These are phyloP conservation scores for Monodelphis domestica DNA, from an alignment of 2,797 vertebrate genomes.

Conservation along the genomic window DNA sequence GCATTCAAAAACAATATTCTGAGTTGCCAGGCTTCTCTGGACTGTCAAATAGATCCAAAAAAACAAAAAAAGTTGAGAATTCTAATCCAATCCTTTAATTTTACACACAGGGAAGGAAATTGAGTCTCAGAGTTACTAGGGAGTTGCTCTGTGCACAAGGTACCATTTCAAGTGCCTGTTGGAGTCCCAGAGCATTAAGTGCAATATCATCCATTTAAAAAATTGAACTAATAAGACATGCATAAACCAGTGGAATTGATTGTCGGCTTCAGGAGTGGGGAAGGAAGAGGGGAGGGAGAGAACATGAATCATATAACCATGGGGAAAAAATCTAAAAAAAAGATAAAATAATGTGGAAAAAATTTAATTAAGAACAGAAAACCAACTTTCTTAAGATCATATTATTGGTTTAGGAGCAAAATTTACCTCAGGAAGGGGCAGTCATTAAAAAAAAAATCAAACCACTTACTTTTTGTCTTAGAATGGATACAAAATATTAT, in stretches of 20 bases:
- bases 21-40: neutral
- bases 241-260: too few relatives aligned
- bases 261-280: too few relatives aligned
- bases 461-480: too few relatives aligned
- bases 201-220: neutral
- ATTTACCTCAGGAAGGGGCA: neutral
- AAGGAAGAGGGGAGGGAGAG: too few relatives aligned
- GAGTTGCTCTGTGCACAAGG: neutral
- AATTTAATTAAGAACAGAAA: neutral
- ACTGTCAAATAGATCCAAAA: neutral
- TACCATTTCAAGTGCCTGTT: neutral
- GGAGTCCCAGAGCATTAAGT: neutral
- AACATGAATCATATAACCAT: too few relatives aligned
- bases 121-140: neutral
- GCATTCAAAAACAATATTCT: neutral
- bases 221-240: too few relatives aligned
- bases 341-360: too few relatives aligned
- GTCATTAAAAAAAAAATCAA: too few relatives aligned
- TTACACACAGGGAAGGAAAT: neutral
- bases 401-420: neutral
- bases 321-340: too few relatives aligned
- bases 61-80: neutral
- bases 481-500: too few relatives aligned
- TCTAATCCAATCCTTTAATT: neutral
- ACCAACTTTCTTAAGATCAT: neutral